Evolutionary conservation across 2,113 vertebrate genomes (phyloP).

Genomic region (Pica pica): DNA sequence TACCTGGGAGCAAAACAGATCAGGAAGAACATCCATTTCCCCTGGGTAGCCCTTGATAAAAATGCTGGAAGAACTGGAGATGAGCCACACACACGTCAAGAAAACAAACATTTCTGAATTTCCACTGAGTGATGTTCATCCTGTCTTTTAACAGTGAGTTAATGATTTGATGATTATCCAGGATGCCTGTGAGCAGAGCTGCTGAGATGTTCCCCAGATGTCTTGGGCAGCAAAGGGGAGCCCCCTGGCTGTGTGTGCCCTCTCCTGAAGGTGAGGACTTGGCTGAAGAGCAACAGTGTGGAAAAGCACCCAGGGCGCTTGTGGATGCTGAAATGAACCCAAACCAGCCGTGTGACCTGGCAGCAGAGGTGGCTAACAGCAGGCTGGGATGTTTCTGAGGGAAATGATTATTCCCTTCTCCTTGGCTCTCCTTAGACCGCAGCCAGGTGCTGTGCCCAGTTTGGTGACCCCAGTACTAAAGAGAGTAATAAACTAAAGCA

Average conservation of each 20-base stretch:
- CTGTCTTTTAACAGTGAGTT: neutral
- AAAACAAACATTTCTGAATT: neutral
- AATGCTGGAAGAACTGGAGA: neutral
- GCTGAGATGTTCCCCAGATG: neutral
- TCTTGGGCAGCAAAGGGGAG: neutral
- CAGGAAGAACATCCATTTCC: neutral
- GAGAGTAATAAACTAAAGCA: neutral
- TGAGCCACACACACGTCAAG: neutral
- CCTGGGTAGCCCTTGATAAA: neutral
- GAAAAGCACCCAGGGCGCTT: neutral
- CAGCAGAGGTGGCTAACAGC: neutral
- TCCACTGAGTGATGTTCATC: neutral
- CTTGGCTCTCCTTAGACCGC: neutral
- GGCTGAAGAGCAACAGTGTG: neutral
- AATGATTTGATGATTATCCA: neutral
- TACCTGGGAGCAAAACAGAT: neutral
- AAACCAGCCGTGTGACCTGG: fast-evolving
- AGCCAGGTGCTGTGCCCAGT: neutral
- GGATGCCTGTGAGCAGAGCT: neutral
- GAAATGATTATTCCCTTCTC: neutral
- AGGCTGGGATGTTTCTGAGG: neutral
- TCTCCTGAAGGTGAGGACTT: neutral
- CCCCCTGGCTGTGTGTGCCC: neutral
- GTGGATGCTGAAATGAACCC: neutral
- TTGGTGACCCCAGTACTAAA: neutral